These are phyloP conservation scores for Ganaspis brasiliensis DNA, from an alignment of 2,888 invertebrate species.

Conservation along the genomic window DNA sequence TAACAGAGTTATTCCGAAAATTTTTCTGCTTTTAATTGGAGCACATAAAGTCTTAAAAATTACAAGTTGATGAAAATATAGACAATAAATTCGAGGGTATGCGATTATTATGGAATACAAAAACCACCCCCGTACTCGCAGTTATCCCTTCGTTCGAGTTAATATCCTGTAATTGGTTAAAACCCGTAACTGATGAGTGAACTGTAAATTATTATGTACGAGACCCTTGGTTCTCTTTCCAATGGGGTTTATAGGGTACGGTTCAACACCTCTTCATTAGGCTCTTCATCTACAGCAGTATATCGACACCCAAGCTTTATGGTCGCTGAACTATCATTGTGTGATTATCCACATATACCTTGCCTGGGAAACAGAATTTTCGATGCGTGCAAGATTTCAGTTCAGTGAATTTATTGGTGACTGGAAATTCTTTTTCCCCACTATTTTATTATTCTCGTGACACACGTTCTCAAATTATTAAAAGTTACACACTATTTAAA, in stretches of 20 bases:
- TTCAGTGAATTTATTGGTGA: conserved; percentile 23
- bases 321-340: conserved; percentile 46
- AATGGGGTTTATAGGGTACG: conserved; percentile 76
- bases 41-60: neutral
- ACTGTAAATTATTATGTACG: conserved; percentile 77
- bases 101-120: conserved; percentile 38
- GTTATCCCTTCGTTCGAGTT: conserved; percentile 61
- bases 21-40: too few relatives aligned
- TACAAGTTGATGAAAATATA: neutral
- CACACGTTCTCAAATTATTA: conserved; percentile 1
- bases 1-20: too few relatives aligned
- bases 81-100: neutral
- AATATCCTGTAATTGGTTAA: conserved; percentile 79
- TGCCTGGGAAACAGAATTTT: conserved; percentile 29
- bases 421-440: neutral
- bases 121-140: conserved; percentile 52
- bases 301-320: conserved; percentile 32
- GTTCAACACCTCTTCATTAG: conserved; percentile 80
- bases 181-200: conserved; percentile 80
- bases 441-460: neutral
- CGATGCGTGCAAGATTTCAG: neutral
- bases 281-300: conserved; percentile 69
- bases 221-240: conserved; percentile 71
- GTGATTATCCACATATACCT: conserved; percentile 23
- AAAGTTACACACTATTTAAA: neutral